Percentiles rank a stretch among this genome's conserved stretches.
Evolutionary conservation across 2,113 vertebrate genomes (phyloP).

Genomic region (Notothenia rossii): DNA sequence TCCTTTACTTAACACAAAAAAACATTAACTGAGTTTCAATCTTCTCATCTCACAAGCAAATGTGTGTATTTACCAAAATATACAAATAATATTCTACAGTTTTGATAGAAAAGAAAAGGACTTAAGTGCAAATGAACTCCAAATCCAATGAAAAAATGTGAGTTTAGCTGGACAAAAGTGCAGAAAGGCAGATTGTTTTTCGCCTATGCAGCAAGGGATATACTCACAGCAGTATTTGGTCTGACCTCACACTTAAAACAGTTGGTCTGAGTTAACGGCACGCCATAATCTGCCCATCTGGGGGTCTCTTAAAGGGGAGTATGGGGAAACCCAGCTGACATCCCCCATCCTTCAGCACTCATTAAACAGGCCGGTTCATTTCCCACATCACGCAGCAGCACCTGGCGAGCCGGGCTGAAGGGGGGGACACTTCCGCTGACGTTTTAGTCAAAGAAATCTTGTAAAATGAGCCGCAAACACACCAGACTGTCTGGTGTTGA

Average conservation of each 20-base stretch:
- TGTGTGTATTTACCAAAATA: too few relatives aligned
- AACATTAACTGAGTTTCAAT: neutral
- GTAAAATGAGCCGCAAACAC: conserved; percentile 70
- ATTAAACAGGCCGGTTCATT: conserved; percentile 51
- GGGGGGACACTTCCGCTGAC: conserved; percentile 70
- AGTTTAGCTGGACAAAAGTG: neutral
- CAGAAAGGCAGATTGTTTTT: neutral
- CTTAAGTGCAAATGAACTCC: too few relatives aligned
- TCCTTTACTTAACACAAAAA: neutral
- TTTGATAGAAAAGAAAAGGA: too few relatives aligned
- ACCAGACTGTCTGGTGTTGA: conserved; percentile 74
- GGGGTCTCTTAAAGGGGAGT: conserved; percentile 10
- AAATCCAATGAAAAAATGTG: neutral
- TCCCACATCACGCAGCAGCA: conserved; percentile 61
- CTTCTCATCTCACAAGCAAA: neutral
- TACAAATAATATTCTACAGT: too few relatives aligned
- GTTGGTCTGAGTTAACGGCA: conserved; percentile 46
- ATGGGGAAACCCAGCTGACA: conserved; percentile 14
- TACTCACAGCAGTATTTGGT: conserved; percentile 46
- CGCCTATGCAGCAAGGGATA: conserved; percentile 18
- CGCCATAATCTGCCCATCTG: conserved; percentile 31
- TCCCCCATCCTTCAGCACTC: conserved; percentile 35
- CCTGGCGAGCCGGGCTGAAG: conserved; percentile 46
- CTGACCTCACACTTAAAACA: conserved; percentile 55
- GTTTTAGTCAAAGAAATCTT: conserved; percentile 34